Base-by-base conservation (phyloP, 2,888 invertebrate species). In the Parascotia fuliginaria region DNA sequence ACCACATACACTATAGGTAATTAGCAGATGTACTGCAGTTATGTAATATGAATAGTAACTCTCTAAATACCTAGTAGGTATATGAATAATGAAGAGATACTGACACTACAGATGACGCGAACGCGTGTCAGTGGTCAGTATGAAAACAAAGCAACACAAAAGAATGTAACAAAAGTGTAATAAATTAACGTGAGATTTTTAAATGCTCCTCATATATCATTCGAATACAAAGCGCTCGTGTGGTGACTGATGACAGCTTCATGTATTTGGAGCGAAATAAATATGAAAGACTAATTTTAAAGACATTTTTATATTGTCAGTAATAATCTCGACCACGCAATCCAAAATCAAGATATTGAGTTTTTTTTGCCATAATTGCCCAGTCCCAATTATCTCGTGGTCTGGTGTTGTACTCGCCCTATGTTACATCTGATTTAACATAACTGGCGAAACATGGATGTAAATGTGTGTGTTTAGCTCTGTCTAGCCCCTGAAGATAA, bases 171-270 rank as follows among this genome's bases (percentile, higher is more conserved):
- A 69, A 65, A 69, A 61, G 55, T 65, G 55, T 60, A 53, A 65
- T 65, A 65, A 60, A 65, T 69, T 57, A 65, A 57, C 66, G 29
- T 48, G 33, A 27, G 43, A 39, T 47, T 45, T 69, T 41, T 50
- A 65, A 65, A 65, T 57, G 65, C 65, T 57, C 46, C 42, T 34
- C 52, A 49, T 69, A 53, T 65, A 69, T 69, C 70, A 69, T 53
- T 57, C 36, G 31, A 22, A 43, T 48, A 57, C 62, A 61, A 61
- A 53, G 52, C 15, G 43, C 31, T 36, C 12, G 24, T 12, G 9
- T 22, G 14, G 19, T 28, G 24, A 41, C 29, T 7, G n/a, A 16
- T 7, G 16, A 29, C 31, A 9, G 31, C 31, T 31, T 31, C 1
- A 29, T 24, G 24, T 24, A 7, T 24, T 24, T 24, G 7, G 24